Base-by-base conservation (phyloP, 2,888 invertebrate genomes). In the Brenthis daphne region DNA sequence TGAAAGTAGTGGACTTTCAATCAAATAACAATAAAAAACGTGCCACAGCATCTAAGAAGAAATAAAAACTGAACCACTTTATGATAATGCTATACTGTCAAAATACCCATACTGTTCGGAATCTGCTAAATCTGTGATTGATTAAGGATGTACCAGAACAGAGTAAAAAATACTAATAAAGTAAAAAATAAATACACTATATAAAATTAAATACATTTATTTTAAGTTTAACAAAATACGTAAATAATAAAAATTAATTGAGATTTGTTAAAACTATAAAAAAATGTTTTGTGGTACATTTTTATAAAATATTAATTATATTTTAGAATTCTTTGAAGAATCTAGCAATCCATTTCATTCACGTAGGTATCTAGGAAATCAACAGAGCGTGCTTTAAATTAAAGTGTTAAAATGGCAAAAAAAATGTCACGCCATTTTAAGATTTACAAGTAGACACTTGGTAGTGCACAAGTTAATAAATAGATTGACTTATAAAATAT, bases 51-150 rank as follows among this genome's bases (percentile, higher is more conserved):
- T 37, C 6, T 5, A 37, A 37, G 37, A 80, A 67, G 75, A 77
- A 69, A 66, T 76, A 8, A 80, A 83, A 72, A 64, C 67, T 58
- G 73, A 78, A 68, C 43, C 55, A 48, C 11, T 37, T 48, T 64
- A 58, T 24, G 70, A 69, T 56, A n/a, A 58, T 51, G 69, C 74
- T 77, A 56, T 24, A 54, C 1, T 63, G 13, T 16, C 54, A 33
- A 68, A 63, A 37, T 50, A 78, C 70, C 55, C 14, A 58, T 13
- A 55, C n/a, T 13, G 4, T 33, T 16, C 54, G 14, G 12, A 57
- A 54, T 64, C n/a, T 14, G 13, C 50, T 29, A 64, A 60, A 57
- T 50, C 50, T 37, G 8, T 29, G 29, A 48, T 63, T 67, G 57
- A 48, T 13, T 60, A 64, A 51, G 24, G 12, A 54, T 67, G 13